Evolutionary conservation across 2,888 invertebrate genomes (phyloP).

Genomic region (Megaustenia siamemsis): DNA sequence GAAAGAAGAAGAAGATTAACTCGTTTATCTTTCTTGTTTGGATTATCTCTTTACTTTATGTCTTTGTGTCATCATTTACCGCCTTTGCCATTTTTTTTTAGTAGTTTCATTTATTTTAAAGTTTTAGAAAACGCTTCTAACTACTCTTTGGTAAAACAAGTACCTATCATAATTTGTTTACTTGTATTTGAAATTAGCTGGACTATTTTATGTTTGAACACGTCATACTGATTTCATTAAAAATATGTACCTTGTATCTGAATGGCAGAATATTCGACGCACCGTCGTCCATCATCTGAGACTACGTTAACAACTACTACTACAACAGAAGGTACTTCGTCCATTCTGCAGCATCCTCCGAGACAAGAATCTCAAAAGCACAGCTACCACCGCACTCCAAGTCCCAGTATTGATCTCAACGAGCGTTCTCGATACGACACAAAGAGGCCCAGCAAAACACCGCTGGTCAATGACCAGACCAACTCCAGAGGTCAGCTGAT

Average conservation of each 20-base stretch:
- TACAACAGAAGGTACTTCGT: background rate
- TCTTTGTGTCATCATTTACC: no score
- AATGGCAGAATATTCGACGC: background rate
- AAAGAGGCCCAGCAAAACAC: constrained; percentile 1
- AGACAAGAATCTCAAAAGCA: background rate
- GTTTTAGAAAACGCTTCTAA: no score
- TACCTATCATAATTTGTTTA: no score
- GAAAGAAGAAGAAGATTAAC: no score
- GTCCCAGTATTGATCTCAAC: constrained; percentile 9
- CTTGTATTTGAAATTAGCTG: no score
- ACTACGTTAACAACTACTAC: constrained; percentile 12
- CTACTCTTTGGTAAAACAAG: no score
- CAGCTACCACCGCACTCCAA: background rate
- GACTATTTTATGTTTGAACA: no score
- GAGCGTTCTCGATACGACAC: background rate
- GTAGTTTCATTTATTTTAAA: no score
- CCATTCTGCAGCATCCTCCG: background rate
- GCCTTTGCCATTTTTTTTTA: no score
- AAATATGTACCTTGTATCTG: background rate
- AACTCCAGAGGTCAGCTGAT: constrained; percentile 4
- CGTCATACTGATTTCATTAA: no score
- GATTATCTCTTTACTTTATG: no score
- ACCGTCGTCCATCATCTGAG: background rate
- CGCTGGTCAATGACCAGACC: background rate
- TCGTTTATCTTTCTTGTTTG: no score